Base-by-base conservation (phyloP, 2,113 vertebrate species). In the Pelusios castaneus region DNA sequence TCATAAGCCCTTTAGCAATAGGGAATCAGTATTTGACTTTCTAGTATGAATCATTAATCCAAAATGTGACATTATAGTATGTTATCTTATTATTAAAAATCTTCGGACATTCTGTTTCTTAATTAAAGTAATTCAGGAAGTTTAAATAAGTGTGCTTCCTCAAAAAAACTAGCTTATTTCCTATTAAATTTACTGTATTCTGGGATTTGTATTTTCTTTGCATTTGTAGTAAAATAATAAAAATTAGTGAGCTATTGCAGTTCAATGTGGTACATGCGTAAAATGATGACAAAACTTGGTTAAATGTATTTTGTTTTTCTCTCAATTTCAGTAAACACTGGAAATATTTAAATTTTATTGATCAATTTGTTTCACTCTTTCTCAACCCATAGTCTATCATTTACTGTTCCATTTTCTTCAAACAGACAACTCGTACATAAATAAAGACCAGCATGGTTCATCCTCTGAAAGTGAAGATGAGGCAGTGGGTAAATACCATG, bases 381-480 rank as follows among this genome's bases (percentile, higher is more conserved):
- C 92, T 93, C 88, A 80, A 96, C 92, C 93, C 86, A 95, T 95
- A 95, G 94, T 94, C 95, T 89, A 75, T 77, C 27, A 94, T 97
- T 96, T 98, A 83, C 86, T 97, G 76, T 90, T 41, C 60, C 95
- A 97, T 91, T 98, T 92, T 82, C 97, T 97, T 97, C 92, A 96
- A 96, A 97, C 97, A 99, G 99, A 99, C 94, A 99, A 99, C 94
- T 98, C 98, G 84, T 99, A 98, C 93, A 80, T 98, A 92, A 98
- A 98, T 84, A 98, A 98, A 91, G 98, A 99, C 96, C 98, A 98
- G 80, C 98, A 98, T 95, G 98, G 98, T 93, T 99, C 99, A 31
- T 99, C 99, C 21, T 99, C 99, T 58, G 99, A 99, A 97, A 99
- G 99, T 93, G 99, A 99, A 97, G 99, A 99, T 92, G 99, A 99